Conservation (phyloP, 1,140 invertebrate genomes). For the Gonatopus flavifemur region DNA sequence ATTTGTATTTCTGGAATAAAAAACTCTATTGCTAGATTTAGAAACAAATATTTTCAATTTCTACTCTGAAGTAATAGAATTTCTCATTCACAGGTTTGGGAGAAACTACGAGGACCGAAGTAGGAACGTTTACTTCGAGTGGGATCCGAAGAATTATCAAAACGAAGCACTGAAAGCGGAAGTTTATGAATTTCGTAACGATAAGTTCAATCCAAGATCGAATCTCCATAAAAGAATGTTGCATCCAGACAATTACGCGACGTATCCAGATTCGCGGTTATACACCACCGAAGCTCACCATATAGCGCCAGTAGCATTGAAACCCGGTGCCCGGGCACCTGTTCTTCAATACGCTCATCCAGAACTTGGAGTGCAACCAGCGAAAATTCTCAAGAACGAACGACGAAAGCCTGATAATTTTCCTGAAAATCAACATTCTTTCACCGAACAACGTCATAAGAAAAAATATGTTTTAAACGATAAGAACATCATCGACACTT, state of each 20-base stretch:
- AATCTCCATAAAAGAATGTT: conserved; percentile 70
- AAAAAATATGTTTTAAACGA: conserved; percentile 51
- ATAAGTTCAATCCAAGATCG: conserved; percentile 45
- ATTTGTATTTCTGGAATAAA: background rate
- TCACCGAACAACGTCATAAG: conserved; percentile 49
- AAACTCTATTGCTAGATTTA: too few relatives aligned
- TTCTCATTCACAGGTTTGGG: conserved; percentile 32
- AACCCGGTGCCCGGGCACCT: conserved; percentile 70
- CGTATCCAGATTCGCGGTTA: conserved; percentile 65
- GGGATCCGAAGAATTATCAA: conserved; percentile 44
- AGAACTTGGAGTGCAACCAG: conserved; percentile 73
- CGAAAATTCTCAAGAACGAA: conserved; percentile 61
- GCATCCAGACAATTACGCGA: conserved; percentile 64
- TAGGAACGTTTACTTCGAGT: conserved; percentile 45
- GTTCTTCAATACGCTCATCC: conserved; percentile 78
- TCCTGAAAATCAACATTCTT: conserved; percentile 49
- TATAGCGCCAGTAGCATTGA: conserved; percentile 60
- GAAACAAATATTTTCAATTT: too few relatives aligned
- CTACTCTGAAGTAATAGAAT: too few relatives aligned
- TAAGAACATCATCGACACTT: conserved; percentile 44
- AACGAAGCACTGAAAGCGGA: conserved; percentile 41
- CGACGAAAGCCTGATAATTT: conserved; percentile 57
- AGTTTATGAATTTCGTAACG: conserved; percentile 40
- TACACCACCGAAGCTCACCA: conserved; percentile 60
- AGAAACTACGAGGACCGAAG: conserved; percentile 35